Conservation (phyloP, 2,888 invertebrate species). For the Temnothorax rugatulus region DNA sequence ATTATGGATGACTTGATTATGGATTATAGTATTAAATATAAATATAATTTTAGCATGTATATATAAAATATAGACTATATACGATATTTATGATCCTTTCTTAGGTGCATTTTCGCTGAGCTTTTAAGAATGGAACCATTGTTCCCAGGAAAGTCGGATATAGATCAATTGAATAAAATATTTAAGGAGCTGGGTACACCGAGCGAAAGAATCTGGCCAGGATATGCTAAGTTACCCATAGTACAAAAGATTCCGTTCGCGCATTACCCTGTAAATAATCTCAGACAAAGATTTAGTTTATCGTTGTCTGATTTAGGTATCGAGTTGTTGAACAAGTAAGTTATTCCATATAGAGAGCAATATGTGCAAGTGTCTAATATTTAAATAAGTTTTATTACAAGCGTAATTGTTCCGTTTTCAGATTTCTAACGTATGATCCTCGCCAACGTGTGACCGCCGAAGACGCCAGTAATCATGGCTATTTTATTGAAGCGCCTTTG, state of each 20-base stretch:
- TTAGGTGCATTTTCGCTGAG: slow-evolving; percentile 99
- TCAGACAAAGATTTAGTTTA: slow-evolving; percentile 89
- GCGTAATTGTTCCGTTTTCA: slow-evolving; percentile 79
- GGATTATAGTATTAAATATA: slow-evolving; percentile 33
- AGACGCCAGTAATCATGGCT: slow-evolving; percentile 94
- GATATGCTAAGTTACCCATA: slow-evolving; percentile 95
- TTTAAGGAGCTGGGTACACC: slow-evolving; percentile 99
- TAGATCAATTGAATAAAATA: slow-evolving; percentile 97
- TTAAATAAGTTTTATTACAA: neutral
- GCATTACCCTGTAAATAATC: slow-evolving; percentile 95
- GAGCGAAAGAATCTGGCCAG: slow-evolving; percentile 98
- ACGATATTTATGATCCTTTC: slow-evolving; percentile 85
- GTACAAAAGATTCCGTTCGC: slow-evolving; percentile 97
- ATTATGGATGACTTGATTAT: no score
- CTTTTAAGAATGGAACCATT: slow-evolving; percentile 97
- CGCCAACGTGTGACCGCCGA: slow-evolving; percentile 95
- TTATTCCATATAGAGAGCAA: neutral
- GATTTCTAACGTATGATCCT: slow-evolving; percentile 97
- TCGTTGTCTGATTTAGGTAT: slow-evolving; percentile 89
- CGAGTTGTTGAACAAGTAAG: slow-evolving; percentile 89
- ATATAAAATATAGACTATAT: neutral
- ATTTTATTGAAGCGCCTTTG: slow-evolving; percentile 93
- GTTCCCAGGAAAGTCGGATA: slow-evolving; percentile 98
- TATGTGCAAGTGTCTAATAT: slow-evolving; percentile 6
- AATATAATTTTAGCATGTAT: slow-evolving; percentile 1